Evolutionary conservation across 1,140 invertebrate species (phyloP), one percentile per base, ranked within the genome.

Genomic region (Sycophila sp.): DNA sequence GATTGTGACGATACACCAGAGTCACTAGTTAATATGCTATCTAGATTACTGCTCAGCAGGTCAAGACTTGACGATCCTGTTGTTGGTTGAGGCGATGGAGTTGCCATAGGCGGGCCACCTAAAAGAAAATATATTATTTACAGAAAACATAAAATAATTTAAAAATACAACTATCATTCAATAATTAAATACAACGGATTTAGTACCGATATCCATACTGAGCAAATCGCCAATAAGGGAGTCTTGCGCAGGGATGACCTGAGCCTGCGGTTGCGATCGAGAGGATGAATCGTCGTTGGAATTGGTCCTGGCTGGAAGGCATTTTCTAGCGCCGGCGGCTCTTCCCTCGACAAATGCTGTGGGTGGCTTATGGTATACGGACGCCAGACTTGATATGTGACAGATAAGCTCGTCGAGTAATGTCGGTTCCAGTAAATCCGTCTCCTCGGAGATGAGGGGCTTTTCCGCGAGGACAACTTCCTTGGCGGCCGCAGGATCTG

Each of bases 401-500:
- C 98, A 99, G 79, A 99, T 99, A 26, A 99, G 89, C 87, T 99
- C 98, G 83, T 99, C 98, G 34, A 99, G 87, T 15, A 99, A 87
- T 0, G 98, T 99, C 8, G 98, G 98, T 83, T 99, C 98, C 45
- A 99, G 86, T 4, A 99, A 87, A 88, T 99, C 98, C 0, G 98
- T 99, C 88, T 99, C 98, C 85, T 99, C 98, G 0, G 96, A 98
- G 78, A 99, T 99, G 6, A 99, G 89, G 19, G 98, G 98, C 83
- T 99, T 99, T 82, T 99, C 98, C 1, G 98, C 98, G 15, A 99
- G 88, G n/a, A 99, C 98, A 36, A 97, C 97, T 86, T 99, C 98
- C 84, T 99, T 99, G 24, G 98, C 98, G 26, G 95, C 96, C 26
- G 96, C 97, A 4, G 98, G 98, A 88, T 99, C 98, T 15, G 98